Evolutionary conservation across 2,888 invertebrate species (phyloP).

Genomic region (Anthophora plumipes): DNA sequence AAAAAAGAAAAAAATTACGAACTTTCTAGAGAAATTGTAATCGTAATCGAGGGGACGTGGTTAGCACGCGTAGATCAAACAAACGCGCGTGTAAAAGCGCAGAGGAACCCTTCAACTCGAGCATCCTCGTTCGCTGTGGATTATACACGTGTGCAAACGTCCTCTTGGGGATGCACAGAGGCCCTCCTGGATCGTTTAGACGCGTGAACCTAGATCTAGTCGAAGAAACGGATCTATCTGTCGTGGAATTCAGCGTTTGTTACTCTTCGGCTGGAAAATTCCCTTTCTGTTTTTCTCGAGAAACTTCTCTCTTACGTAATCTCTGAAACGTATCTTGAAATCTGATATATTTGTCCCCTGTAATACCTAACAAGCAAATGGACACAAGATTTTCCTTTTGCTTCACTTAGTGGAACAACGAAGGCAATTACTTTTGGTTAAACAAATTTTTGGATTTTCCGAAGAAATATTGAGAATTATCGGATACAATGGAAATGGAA

Average conservation of each 20-base stretch:
- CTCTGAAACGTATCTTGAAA: constrained; percentile 20
- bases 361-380: background rate
- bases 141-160: constrained; percentile 61
- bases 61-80: background rate
- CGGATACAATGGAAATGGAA: too few relatives aligned
- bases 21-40: background rate
- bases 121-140: background rate
- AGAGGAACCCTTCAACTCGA: background rate
- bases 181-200: constrained; percentile 73
- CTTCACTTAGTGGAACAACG: background rate
- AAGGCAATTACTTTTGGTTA: too few relatives aligned
- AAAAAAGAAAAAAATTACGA: too few relatives aligned
- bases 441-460: too few relatives aligned
- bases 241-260: background rate
- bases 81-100: background rate
- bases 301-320: constrained; percentile 24
- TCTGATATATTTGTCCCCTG: constrained; percentile 13
- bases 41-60: background rate
- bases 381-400: background rate
- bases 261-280: constrained; percentile 2
- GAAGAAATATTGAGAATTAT: too few relatives aligned
- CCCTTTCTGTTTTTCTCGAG: constrained; percentile 4
- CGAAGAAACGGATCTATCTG: background rate
- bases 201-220: background rate
- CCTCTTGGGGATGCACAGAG: constrained; percentile 71